Evolutionary conservation across 2,888 invertebrate species (phyloP), one percentile per base, ranked within the genome.

Genomic region (Drosophila lutescens): DNA sequence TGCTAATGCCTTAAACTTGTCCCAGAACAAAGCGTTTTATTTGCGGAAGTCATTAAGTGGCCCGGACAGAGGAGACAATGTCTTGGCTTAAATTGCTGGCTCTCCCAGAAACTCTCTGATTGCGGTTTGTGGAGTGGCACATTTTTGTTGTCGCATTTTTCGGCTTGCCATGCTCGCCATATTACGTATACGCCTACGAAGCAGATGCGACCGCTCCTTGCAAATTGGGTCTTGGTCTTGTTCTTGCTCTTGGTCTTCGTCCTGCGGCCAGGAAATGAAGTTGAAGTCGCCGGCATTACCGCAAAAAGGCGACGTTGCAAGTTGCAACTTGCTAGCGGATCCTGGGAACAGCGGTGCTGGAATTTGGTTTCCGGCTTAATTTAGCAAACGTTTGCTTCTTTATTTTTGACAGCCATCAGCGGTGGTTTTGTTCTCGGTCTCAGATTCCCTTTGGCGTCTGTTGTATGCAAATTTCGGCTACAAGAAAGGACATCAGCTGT

Each of bases 31-130:
- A 77, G 70, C 79, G 77, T 77, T 85, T 84, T 79, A 81, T 76
- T 85, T 81, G 84, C 84, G 84, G 86, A 85, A 84, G 84, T 84
- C 84, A 85, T 85, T 85, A 81, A 78, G 81, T 81, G 86, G 81
- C 74, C 69, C 63, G 80, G 66, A 70, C 71, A 72, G 66, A 59
- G 72, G 75, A 58, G 73, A 69, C 74, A 78, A 80, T 69, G 74
- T 74, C 63, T 40, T 70, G 55, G 67, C 65, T 26, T 34, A 40
- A 54, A 50, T 41, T 36, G 40, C 53, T 30, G 23, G 6, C 32
- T 46, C 40, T 50, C 20, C 32, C 20, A 43, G 34, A 46, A 51
- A 32, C 49, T 50, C 61, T 56, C 46, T 71, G 70, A 70, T 70
- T 80, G 75, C 66, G 68, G 66, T 56, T 72, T 72, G 56, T 50